Conservation (phyloP, 1,140 invertebrate species). For the Aphidius gifuensis region DNA sequence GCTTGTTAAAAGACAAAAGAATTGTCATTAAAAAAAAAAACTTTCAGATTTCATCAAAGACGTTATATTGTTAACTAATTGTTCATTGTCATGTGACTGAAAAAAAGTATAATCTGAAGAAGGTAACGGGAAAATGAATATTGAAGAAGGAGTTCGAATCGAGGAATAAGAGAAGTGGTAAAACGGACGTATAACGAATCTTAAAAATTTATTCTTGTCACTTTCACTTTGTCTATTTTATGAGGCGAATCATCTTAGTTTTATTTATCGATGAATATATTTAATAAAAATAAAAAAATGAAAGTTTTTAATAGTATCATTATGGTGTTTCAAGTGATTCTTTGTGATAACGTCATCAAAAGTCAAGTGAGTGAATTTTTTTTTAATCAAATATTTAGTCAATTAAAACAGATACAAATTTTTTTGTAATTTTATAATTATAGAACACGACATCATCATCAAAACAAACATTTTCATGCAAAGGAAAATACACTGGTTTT, state of each 20-base stretch:
- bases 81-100: not conserved
- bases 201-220: conserved; percentile 31
- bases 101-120: not conserved
- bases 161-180: conserved; percentile 6
- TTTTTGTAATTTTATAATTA: conserved; percentile 4
- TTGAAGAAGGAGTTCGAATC: not conserved
- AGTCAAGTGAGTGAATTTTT: conserved; percentile 6
- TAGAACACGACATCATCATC: conserved; percentile 32
- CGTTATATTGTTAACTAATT: not conserved
- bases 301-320: conserved; percentile 1
- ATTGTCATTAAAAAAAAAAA: conserved; percentile 2
- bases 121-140: conserved; percentile 5
- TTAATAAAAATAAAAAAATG: conserved; percentile 2
- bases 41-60: not conserved
- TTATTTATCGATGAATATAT: not conserved
- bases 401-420: too few relatives aligned
- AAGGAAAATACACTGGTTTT: conserved; percentile 48
- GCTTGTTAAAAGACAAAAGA: not conserved
- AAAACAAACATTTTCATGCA: conserved; percentile 44
- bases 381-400: too few relatives aligned
- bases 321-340: conserved; percentile 6
- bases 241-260: conserved; percentile 15
- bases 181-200: not conserved
- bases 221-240: conserved; percentile 31
- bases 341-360: not conserved